phyloP scores from a whole-genome alignment of 2,113 vertebrate genomes.

The Periophthalmus modestus region DNA sequence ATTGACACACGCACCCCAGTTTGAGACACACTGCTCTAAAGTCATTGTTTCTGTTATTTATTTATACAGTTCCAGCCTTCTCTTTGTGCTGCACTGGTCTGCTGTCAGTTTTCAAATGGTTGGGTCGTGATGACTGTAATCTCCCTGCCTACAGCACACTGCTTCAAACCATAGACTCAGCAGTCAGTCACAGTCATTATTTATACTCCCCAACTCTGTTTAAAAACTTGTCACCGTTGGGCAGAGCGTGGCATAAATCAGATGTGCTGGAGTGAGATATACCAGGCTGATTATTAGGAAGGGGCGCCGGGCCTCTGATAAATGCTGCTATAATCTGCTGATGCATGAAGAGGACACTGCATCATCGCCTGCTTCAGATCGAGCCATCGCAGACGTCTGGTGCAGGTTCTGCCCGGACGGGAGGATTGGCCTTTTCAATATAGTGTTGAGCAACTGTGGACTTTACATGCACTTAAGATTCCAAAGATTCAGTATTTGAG shows the following conservation, averaged over 20 bases:
- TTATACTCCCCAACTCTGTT: slow-evolving; percentile 58
- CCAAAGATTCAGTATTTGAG: not conserved
- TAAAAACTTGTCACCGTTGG: slow-evolving; percentile 67
- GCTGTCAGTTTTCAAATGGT: slow-evolving; percentile 21
- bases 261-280: slow-evolving; percentile 65
- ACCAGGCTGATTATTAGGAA: slow-evolving; percentile 63
- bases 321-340: slow-evolving; percentile 70
- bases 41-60: not conserved
- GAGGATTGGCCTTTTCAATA: slow-evolving; percentile 20
- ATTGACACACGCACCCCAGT: too few relatives aligned
- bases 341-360: slow-evolving; percentile 69
- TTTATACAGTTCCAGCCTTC: not conserved
- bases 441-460: not conserved
- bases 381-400: slow-evolving; percentile 45
- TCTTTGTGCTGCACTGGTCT: not conserved
- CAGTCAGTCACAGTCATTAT: slow-evolving; percentile 48
- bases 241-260: slow-evolving; percentile 64
- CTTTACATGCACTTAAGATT: not conserved
- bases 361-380: slow-evolving; percentile 63
- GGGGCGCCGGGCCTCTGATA: slow-evolving; percentile 58
- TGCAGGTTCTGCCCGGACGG: slow-evolving; percentile 28
- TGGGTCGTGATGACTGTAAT: slow-evolving; percentile 12
- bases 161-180: slow-evolving; percentile 38
- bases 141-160: slow-evolving; percentile 27
- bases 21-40: not conserved